Base-by-base conservation (phyloP, 2,797 vertebrate species). In the Atherinosoma microstoma region DNA sequence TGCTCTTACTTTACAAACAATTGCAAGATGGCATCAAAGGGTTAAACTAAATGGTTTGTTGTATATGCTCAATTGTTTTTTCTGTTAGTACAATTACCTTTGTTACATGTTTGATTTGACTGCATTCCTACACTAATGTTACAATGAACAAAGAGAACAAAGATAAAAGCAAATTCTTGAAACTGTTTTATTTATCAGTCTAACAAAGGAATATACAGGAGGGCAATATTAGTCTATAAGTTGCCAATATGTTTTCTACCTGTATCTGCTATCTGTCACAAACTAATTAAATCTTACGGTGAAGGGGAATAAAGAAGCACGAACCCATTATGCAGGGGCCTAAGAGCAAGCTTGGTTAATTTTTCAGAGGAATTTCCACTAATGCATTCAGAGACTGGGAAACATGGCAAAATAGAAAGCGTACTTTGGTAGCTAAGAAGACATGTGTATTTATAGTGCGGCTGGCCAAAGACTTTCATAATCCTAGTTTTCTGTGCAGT, bases 261-360 rank as follows among this genome's bases (percentile, higher is more conserved):
- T 82, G 67, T 71, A 60, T 82, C 69, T 40, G 64, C 85, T 67
- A 70, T 84, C 78, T 77, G 75, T 80, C 30, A 64, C 72, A 74
- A 84, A 90, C 83, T 86, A 90, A 93, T 92, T 94, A 92, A 93
- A 91, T 70, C 36, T 45, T 70, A 76, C 54, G 32, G 81, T 0
- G n/a, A 42, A 76, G 67, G 64, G 57, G 77, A 79, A 76, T 62
- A 73, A 80, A 84, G 78, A 87, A 81, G 81, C 80, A 85, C 60
- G 24, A 78, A 90, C 82, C 89, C 89, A 94, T 94, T 94, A 92
- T 78, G 77, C 78, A 67, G 35, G 56, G 40, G 84, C 76, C 91
- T 90, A 91, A 92, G 92, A 90, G 87, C 85, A 83, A 81, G 87
- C 79, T 80, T 84, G 85, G 84, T 93, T 88, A 71, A 91, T 93